Conservation (phyloP, 2,888 invertebrate genomes). For the Argyresthia albistria region DNA sequence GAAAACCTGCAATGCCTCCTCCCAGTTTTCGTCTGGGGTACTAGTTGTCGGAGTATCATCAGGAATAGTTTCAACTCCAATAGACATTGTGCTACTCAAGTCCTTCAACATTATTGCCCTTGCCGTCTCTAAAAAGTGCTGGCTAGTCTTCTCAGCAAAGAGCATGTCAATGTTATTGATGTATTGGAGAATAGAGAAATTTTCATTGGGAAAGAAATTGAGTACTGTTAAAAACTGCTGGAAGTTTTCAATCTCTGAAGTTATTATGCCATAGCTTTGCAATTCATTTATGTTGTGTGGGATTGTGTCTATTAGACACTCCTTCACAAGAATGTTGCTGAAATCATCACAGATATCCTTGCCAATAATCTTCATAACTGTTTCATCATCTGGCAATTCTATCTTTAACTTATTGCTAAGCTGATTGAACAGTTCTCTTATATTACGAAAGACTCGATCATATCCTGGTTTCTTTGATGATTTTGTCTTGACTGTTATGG, state of each 20-base stretch:
- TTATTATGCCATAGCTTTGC: slow-evolving; percentile 75
- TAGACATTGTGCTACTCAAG: slow-evolving; percentile 79
- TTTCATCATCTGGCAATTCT: slow-evolving; percentile 41
- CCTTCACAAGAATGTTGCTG: slow-evolving; percentile 76
- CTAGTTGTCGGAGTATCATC: neutral
- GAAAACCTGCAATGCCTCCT: slow-evolving; percentile 50
- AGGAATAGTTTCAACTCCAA: slow-evolving; percentile 61
- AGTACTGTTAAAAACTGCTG: slow-evolving; percentile 74
- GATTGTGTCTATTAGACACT: slow-evolving; percentile 83
- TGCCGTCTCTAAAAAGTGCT: slow-evolving; percentile 78
- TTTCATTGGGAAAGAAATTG: slow-evolving; percentile 70
- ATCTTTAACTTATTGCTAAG: slow-evolving; percentile 70
- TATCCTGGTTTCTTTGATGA: slow-evolving; percentile 55
- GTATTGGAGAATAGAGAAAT: slow-evolving; percentile 76
- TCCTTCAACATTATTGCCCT: slow-evolving; percentile 84
- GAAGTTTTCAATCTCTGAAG: slow-evolving; percentile 76
- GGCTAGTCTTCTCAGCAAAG: slow-evolving; percentile 84
- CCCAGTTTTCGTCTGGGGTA: slow-evolving; percentile 17
- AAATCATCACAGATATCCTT: slow-evolving; percentile 71
- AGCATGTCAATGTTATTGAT: slow-evolving; percentile 81
- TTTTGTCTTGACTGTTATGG: slow-evolving; percentile 47
- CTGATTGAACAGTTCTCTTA: slow-evolving; percentile 70
- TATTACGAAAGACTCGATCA: slow-evolving; percentile 68
- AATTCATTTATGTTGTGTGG: slow-evolving; percentile 83
- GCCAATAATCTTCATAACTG: slow-evolving; percentile 71